Percentiles rank a stretch among this genome's conserved stretches.
Conservation (phyloP, 2,113 vertebrate species). For the Pelmatolapia mariae region DNA sequence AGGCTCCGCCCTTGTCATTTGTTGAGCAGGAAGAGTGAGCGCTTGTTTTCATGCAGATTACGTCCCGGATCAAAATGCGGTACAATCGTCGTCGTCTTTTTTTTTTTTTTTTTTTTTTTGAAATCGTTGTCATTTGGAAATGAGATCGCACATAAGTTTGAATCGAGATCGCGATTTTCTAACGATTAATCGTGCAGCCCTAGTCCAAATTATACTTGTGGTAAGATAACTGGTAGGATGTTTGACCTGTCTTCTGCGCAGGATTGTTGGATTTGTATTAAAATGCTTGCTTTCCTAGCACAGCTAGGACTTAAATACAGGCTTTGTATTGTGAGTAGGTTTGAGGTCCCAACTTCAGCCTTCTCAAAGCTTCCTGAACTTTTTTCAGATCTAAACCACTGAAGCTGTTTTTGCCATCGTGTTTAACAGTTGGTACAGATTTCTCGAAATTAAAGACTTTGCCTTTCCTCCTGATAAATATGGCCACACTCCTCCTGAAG, state of each 20-base stretch:
- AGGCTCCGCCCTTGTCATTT: too few species aligned
- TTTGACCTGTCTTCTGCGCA: background rate
- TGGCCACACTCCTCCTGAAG: background rate
- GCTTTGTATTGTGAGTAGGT: background rate
- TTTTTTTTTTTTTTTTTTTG: too few species aligned
- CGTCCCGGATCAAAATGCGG: too few species aligned
- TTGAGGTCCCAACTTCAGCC: background rate
- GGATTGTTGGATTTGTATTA: background rate
- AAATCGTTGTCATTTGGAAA: too few species aligned
- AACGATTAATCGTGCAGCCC: too few species aligned
- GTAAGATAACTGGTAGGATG: background rate
- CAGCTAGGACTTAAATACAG: background rate
- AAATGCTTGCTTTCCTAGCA: background rate
- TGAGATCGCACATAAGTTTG: too few species aligned
- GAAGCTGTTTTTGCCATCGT: accelerated
- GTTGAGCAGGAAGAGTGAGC: too few species aligned
- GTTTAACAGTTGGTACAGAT: background rate
- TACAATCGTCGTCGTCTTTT: too few species aligned
- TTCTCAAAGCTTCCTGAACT: background rate
- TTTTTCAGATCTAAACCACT: background rate
- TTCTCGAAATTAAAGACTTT: accelerated
- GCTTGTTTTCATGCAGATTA: too few species aligned
- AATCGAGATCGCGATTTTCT: too few species aligned
- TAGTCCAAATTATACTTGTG: background rate
- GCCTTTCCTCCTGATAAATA: background rate